A percentile compares a stretch with the other conserved stretches of the same genome.
Evolutionary conservation across 2,888 invertebrate species (phyloP).

Genomic region (Disparrhopalites patrizii): DNA sequence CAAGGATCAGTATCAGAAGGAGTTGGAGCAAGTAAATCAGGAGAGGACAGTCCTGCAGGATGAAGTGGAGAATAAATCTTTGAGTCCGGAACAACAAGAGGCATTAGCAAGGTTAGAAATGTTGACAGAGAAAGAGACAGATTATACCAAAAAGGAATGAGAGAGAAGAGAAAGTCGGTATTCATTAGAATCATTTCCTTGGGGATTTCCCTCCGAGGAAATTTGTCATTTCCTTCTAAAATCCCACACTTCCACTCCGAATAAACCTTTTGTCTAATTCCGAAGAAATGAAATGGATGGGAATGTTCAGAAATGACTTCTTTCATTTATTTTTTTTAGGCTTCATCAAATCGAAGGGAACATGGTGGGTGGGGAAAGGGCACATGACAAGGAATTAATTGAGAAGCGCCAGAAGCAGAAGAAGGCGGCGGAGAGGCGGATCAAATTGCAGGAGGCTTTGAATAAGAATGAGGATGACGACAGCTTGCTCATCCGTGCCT

Average conservation of each 20-base stretch:
- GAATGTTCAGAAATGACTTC: not conserved
- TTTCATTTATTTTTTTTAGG: slow-evolving; percentile 50
- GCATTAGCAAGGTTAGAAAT: slow-evolving; percentile 55
- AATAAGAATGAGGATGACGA: slow-evolving; percentile 64
- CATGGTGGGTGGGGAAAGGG: slow-evolving; percentile 75
- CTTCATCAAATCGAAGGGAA: slow-evolving; percentile 65
- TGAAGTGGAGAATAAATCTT: slow-evolving; percentile 23
- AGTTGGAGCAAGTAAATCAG: slow-evolving; percentile 51
- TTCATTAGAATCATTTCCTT: too few species aligned
- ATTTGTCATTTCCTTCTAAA: too few species aligned
- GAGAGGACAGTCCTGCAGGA: slow-evolving; percentile 18
- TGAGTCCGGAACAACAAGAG: slow-evolving; percentile 52
- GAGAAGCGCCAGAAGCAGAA: slow-evolving; percentile 64
- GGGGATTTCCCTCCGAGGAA: too few species aligned
- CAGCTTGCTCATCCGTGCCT: slow-evolving; percentile 65
- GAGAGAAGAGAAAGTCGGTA: too few species aligned
- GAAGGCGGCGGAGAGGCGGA: slow-evolving; percentile 62
- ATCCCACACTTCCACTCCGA: not conserved
- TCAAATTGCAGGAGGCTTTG: slow-evolving; percentile 59
- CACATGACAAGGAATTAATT: slow-evolving; percentile 66
- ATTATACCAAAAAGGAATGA: too few species aligned
- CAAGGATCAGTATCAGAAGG: slow-evolving; percentile 57
- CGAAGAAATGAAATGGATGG: not conserved
- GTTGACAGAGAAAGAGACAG: too few species aligned
- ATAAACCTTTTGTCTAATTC: not conserved